Base-by-base conservation (phyloP, 2,888 invertebrate species). In the Plagiodera versicolora region DNA sequence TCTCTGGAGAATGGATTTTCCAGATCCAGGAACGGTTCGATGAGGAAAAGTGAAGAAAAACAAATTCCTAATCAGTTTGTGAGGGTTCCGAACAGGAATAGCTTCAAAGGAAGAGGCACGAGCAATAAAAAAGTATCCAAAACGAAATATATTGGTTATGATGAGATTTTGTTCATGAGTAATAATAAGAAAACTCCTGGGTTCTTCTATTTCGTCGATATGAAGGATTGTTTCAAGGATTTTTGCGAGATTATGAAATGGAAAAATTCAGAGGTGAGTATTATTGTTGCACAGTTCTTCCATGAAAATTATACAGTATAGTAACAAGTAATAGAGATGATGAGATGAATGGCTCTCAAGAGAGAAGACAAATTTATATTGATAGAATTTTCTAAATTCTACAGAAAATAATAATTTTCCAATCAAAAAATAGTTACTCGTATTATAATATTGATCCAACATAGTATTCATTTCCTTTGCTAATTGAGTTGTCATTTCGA, bases 81-180 rank as follows among this genome's bases (percentile, higher is more conserved):
- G 3, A 67, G 55, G 47, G 60, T 35, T 20, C 55, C 60, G 0
- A 20, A 20, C 14, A 83, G 67, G 81, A 83, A 72, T 76, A 86
- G 64, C 81, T 85, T 71, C 84, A 85, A 72, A 79, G 85, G 75
- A 83, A 86, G 45, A 76, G 85, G 67, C 81, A 84, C 79, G 81
- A 83, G 75, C 82, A 83, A 79, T 83, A 60, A 64, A 53, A 62
- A 78, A 24, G 32, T 66, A 46, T 56, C 58, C 0, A 70, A 71
- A 60, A 58, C 63, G 2, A 68, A 76, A 68, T 30, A 68, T 64
- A 65, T 61, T 30, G 64, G 66, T 60, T 73, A 72, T 67, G 66
- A 73, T 48, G 65, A 73, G 65, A 58, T 75, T 5, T 48, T 66
- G n/a, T 64, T 68, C 45, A 66, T 73, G 55, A 71, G 73, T 30